Evolutionary conservation across 2,797 vertebrate genomes (phyloP), one percentile per base, ranked within the genome.

Genomic region (Knipowitschia caucasica): DNA sequence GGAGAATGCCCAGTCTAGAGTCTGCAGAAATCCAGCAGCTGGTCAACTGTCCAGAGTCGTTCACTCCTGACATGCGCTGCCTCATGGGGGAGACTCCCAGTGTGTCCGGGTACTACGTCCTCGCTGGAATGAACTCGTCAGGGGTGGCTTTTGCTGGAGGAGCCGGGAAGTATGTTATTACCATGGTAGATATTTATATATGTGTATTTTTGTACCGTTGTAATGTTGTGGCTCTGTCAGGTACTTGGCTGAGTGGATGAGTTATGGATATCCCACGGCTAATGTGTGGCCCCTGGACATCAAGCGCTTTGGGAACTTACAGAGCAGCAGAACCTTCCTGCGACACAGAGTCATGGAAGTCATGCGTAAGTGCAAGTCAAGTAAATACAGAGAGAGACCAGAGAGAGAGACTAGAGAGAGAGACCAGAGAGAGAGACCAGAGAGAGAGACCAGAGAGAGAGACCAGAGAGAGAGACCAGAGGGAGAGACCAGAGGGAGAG

Each of bases 291-390:
- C 94, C 0, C 77, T 99, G 81, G 97, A 99, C 72, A 79, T 99
- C 79, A 96, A 96, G 25, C 94, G 96, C 49, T 99, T 99, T 21
- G 96, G 96, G 0, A 90, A 90, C 64, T 89, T 99, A 23, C 97
- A 99, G 85, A 98, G 97, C 88, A 99, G 96, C 60, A 91, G 97
- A 5, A 99, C 97, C 7, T 99, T 99, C 83, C 87, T 99, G 47
- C 91, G 96, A 14, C 97, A 99, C 80, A 88, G 97, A 1, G 96
- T 99, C 39, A 99, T 99, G 97, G 97, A 99, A 83, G 96, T 99
- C 27, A 97, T 95, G 95, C 96, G 97, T 99, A 77, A 95, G 96
- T 93, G 30, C n/a, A n/a, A n/a, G n/a, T n/a, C n/a, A n/a, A n/a
- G n/a, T n/a, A n/a, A n/a, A n/a, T n/a, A n/a, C n/a, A n/a, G n/a